Base-by-base conservation (phyloP, 2,113 vertebrate species). In the Aptenodytes patagonicus region DNA sequence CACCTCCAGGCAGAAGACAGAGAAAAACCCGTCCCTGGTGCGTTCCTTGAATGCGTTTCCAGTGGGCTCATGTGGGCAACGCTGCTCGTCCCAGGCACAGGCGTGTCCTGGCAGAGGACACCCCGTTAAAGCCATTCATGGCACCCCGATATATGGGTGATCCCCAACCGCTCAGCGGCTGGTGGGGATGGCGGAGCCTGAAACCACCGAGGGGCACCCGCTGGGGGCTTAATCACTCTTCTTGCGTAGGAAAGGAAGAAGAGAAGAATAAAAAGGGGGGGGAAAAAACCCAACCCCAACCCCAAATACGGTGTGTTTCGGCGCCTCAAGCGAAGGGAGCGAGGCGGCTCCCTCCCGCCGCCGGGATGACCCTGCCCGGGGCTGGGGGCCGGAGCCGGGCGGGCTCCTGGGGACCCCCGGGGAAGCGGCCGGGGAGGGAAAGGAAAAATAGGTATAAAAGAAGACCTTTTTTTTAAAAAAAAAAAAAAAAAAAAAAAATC, bases 21-120 rank as follows among this genome's bases (percentile, higher is more conserved):
- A 52, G 72, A 34, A 78, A 49, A 73, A 3, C 24, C 36, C 2
- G 0, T 7, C 2, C 7, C 49, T 8, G 49, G 40, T 8, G 36
- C 6, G 2, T 38, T 69, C 26, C 13, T 32, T 3, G 40, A 9
- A 3, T 4, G 10, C 2, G 4, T 65, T 81, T 77, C 64, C 64
- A 60, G n/a, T 0, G n/a, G 62, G 57, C 3, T 47, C 12, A 2
- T 1, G 12, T 5, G n/a, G 25, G 46, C 38, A 9, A 3, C 2
- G 7, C 58, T 2, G 44, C 57, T 29, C 0, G 8, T 20, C 13
- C 7, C 36, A 13, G 61, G 60, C 52, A 57, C 44, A 32, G 44
- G 5, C 1, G 7, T 7, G 10, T 36, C 34, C 26, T n/a, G 24
- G 36, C 19, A 19, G 40, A 49, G 49, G 40, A 8, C 22, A 5